Evolutionary conservation across 2,888 invertebrate genomes (phyloP).

Genomic region (Drosophila neonasuta): DNA sequence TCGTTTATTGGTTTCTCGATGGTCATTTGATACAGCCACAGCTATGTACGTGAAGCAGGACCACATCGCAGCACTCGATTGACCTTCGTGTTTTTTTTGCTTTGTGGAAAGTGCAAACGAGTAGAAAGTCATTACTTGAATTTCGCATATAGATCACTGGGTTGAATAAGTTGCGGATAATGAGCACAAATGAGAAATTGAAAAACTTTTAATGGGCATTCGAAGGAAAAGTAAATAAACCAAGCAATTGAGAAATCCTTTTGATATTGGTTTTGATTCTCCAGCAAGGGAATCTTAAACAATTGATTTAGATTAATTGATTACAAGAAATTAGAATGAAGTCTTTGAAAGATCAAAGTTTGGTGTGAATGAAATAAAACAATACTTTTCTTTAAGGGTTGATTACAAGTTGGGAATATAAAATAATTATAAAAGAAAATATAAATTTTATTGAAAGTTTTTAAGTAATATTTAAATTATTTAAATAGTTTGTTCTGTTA

Average conservation of each 20-base stretch:
- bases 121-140: slow-evolving; percentile 26
- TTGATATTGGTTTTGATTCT: neutral
- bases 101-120: slow-evolving; percentile 3
- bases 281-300: neutral
- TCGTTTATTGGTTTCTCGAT: slow-evolving; percentile 39
- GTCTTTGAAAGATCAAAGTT: no score
- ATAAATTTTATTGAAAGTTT: no score
- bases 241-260: neutral
- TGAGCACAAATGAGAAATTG: slow-evolving; percentile 20
- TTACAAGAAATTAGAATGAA: neutral
- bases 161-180: slow-evolving; percentile 16
- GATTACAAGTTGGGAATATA: neutral
- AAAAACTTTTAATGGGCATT: slow-evolving; percentile 17
- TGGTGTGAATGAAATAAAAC: no score
- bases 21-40: slow-evolving; percentile 44
- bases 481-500: no score
- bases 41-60: slow-evolving; percentile 26
- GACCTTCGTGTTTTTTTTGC: slow-evolving; percentile 30
- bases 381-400: neutral
- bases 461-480: no score
- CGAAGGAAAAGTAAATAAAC: slow-evolving; percentile 5
- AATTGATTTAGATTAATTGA: neutral
- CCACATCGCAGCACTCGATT: neutral
- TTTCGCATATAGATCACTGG: slow-evolving; percentile 14
- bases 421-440: no score